phyloP scores from a whole-genome alignment of 2,888 invertebrate genomes.

The Drosophila paracracens region DNA sequence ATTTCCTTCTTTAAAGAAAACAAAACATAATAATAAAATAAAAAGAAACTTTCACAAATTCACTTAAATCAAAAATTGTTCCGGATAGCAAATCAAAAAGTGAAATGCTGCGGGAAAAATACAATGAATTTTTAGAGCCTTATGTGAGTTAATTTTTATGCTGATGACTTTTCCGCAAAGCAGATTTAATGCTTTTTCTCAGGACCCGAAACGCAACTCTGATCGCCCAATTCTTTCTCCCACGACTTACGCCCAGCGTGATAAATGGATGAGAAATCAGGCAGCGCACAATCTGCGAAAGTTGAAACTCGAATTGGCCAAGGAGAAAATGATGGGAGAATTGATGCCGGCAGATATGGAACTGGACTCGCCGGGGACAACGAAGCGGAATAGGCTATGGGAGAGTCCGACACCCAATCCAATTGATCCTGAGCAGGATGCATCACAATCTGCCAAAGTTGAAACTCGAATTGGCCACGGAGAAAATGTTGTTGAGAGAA shows the following conservation, averaged over 20 bases:
- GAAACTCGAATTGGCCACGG: no score
- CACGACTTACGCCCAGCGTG: background rate
- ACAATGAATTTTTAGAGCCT: background rate
- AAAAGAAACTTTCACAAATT: background rate
- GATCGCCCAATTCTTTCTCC: background rate
- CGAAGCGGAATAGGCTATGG: no score
- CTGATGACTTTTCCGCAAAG: background rate
- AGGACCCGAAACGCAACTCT: background rate
- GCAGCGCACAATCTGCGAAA: no score
- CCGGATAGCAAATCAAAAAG: background rate
- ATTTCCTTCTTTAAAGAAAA: background rate
- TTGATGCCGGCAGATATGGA: no score
- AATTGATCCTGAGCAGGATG: no score
- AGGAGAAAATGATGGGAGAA: no score
- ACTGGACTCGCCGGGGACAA: no score
- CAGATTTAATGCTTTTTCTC: background rate
- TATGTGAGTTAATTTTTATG: background rate
- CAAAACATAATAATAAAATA: background rate
- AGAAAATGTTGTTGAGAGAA: no score
- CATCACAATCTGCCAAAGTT: no score
- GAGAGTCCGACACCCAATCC: no score
- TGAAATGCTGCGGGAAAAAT: background rate
- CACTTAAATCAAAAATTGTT: background rate
- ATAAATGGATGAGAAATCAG: constrained; percentile 1
- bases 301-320: no score